Evolutionary conservation across 2,797 vertebrate genomes (phyloP).

Genomic region (Falco berigora): DNA sequence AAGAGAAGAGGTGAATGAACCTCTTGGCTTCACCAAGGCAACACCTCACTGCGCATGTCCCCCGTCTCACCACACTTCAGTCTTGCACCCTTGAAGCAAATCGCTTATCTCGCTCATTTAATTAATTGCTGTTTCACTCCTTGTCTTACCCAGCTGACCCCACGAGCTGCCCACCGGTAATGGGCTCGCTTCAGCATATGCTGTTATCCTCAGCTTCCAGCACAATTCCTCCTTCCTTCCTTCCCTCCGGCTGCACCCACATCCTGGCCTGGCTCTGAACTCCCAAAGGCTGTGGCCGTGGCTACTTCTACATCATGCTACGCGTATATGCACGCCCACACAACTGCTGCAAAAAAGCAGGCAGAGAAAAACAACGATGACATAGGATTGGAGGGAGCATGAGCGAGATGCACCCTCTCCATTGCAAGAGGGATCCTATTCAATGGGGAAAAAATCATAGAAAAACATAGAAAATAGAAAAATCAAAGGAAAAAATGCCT

Average conservation of each 20-base stretch:
- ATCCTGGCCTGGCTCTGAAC: neutral
- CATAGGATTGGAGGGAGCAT: rapidly evolving
- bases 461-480: neutral
- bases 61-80: rapidly evolving
- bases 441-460: rapidly evolving
- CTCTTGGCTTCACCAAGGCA: rapidly evolving
- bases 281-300: neutral
- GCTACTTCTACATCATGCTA: neutral
- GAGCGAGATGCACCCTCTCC: neutral
- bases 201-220: neutral
- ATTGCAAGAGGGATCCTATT: rapidly evolving
- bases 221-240: neutral
- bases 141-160: rapidly evolving
- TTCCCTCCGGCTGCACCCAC: neutral
- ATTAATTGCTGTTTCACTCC: neutral
- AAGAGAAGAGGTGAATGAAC: neutral
- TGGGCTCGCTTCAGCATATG: rapidly evolving
- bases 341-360: neutral
- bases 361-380: neutral
- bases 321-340: neutral
- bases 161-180: rapidly evolving
- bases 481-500: neutral
- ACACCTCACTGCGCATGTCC: rapidly evolving
- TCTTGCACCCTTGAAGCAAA: neutral
- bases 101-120: neutral